A percentile compares a stretch with the other conserved stretches of the same genome.
Evolutionary conservation across 2,797 vertebrate species (phyloP).

Genomic region (Psittacula echo): DNA sequence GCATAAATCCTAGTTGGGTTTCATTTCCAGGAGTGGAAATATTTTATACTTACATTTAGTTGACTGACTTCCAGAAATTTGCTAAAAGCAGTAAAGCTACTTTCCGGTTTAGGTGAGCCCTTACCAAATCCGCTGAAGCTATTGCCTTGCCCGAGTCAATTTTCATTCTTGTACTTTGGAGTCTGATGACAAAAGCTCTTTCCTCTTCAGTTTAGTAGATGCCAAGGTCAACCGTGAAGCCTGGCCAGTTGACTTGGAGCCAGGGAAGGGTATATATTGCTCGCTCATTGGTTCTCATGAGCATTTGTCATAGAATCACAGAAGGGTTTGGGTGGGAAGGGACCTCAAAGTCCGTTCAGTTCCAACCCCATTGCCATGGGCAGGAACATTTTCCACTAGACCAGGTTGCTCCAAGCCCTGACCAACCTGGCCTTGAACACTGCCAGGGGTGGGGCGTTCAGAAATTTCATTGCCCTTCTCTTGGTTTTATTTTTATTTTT

Average conservation of each 20-base stretch:
- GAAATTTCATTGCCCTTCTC: background rate
- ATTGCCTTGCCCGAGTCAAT: background rate
- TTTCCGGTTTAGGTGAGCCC: background rate
- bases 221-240: background rate
- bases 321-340: background rate
- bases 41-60: background rate
- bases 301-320: background rate
- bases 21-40: background rate
- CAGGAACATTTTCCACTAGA: background rate
- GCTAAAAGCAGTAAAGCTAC: background rate
- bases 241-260: background rate
- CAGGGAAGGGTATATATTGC: background rate
- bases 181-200: background rate
- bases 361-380: background rate
- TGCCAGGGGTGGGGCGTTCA: background rate
- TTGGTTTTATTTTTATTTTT: background rate
- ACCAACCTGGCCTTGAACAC: background rate
- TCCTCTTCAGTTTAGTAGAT: background rate
- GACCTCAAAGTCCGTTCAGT: background rate
- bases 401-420: background rate
- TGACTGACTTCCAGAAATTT: background rate
- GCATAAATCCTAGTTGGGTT: background rate
- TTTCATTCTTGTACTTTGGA: background rate
- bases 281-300: background rate
- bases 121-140: background rate